phyloP scores from a whole-genome alignment of 2,113 vertebrate species.

The Peromyscus maniculatus region DNA sequence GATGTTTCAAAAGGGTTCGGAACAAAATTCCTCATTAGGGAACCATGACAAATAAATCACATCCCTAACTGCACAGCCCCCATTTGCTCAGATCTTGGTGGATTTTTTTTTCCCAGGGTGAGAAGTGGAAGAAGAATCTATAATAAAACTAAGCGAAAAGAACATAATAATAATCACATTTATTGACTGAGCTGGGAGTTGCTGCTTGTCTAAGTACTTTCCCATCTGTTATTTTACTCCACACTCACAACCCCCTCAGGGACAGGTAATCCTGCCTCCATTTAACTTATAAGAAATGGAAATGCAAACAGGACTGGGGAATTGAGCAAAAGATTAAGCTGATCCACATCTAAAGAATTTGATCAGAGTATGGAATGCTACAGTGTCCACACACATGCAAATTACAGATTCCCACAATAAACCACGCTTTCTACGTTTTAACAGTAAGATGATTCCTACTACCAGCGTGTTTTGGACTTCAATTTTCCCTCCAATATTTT shows the following conservation, averaged over 20 bases:
- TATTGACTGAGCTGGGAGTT: not conserved
- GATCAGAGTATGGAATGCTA: not conserved
- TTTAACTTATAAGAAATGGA: conserved; percentile 34
- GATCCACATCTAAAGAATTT: not conserved
- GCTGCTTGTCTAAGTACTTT: not conserved
- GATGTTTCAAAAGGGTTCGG: conserved; percentile 79
- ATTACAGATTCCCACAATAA: conserved; percentile 61
- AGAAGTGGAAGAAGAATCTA: conserved; percentile 68
- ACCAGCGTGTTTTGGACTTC: not conserved
- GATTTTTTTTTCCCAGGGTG: conserved; percentile 15
- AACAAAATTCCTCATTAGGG: conserved; percentile 81
- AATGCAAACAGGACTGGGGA: not conserved
- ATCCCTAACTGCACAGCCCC: conserved; percentile 67
- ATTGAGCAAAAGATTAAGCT: not conserved
- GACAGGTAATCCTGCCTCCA: not conserved
- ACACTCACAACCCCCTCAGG: not conserved
- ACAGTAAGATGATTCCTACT: not conserved
- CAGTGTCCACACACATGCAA: not conserved
- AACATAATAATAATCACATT: conserved; percentile 43
- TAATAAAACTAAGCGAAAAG: conserved; percentile 64
- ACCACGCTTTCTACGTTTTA: not conserved
- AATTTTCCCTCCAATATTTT: not conserved
- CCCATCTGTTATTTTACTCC: conserved; percentile 39
- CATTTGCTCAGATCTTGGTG: conserved; percentile 59
- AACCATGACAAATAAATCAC: conserved; percentile 79